Evolutionary conservation across 30 jellyfish, hydroid and myxozoan species (phyloP), one percentile per base, ranked within the genome.

Genomic region (Mastigias papua): DNA sequence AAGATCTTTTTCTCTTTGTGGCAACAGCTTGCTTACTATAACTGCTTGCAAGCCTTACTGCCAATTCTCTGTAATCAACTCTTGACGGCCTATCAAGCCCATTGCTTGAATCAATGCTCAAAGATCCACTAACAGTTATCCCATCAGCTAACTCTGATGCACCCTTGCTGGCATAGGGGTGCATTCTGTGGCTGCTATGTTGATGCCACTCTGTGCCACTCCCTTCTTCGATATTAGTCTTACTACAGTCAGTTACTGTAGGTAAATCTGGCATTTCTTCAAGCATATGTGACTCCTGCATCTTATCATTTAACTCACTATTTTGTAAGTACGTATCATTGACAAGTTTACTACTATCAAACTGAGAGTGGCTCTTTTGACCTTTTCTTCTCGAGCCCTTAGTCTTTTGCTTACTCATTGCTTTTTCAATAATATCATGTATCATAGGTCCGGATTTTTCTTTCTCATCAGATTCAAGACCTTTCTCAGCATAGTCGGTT

Each of bases 31-130:
- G 97, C 22, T 80, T 34, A 50, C 37, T 70, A 65, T 89, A 89
- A 48, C 35, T 32, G 51, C 60, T 78, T 19, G 97, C 91, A 35
- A 89, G 85, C 72, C 68, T 78, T 37, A 72, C 51, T 13, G 97
- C 97, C 20, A 74, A 58, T 60, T 78, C 97, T 49, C 86, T 79
- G 34, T 69, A 89, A 60, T 89, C 92, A 27, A 58, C 71, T 17
- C 58, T 35, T 0, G 19, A 67, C 26, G 58, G 30, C 32, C 48
- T 23, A 1, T 37, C 32, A 10, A 67, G 37, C 22, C 57, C 34
- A 3, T 37, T 22, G 21, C 34, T 51, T 23, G 42, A 32, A 5
- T 22, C 61, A 20, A 33, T 22, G 69, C 23, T 61, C 15, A 23
- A 50, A 22, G 73, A 33, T 62, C 33, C 42, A 31, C 23, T 15